Percentiles rank a stretch among this genome's conserved stretches.
These are phyloP conservation scores for Epinotia ramella DNA, from an alignment of 2,888 invertebrate genomes.

Conservation along the genomic window DNA sequence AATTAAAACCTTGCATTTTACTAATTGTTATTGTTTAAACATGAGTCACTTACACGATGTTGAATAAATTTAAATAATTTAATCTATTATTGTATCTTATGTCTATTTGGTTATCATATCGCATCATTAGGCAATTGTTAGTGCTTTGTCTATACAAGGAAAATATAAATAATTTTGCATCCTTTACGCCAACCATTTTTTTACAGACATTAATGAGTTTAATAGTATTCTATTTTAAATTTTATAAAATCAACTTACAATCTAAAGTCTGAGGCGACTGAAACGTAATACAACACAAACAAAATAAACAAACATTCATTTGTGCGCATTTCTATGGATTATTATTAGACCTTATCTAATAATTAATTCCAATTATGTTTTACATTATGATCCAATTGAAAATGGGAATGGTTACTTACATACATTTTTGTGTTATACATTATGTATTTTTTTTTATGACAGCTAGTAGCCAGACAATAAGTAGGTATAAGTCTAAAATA, in stretches of 20 bases:
- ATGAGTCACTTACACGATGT: background rate
- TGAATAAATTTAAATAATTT: slow-evolving; percentile 7
- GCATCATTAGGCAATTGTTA: slow-evolving; percentile 55
- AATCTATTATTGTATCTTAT: slow-evolving; percentile 13
- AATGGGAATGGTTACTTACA: too few species aligned
- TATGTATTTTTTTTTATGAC: background rate
- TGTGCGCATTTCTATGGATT: background rate
- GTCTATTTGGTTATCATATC: slow-evolving; percentile 68
- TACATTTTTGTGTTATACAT: too few species aligned
- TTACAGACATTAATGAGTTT: background rate
- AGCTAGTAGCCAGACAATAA: background rate
- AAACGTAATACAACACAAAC: background rate
- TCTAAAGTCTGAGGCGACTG: background rate
- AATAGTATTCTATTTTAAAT: background rate
- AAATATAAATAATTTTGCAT: background rate
- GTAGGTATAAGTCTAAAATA: slow-evolving; percentile 9
- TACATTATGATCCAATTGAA: too few species aligned
- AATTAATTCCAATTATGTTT: background rate
- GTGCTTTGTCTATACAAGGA: slow-evolving; percentile 3
- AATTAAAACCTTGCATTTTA: background rate
- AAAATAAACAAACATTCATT: background rate
- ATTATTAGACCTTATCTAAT: background rate
- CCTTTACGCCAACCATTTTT: background rate
- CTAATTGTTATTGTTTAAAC: background rate
- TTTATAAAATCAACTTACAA: background rate